Conservation (phyloP, 2,888 invertebrate genomes). For the Balanococcus diminutus region DNA sequence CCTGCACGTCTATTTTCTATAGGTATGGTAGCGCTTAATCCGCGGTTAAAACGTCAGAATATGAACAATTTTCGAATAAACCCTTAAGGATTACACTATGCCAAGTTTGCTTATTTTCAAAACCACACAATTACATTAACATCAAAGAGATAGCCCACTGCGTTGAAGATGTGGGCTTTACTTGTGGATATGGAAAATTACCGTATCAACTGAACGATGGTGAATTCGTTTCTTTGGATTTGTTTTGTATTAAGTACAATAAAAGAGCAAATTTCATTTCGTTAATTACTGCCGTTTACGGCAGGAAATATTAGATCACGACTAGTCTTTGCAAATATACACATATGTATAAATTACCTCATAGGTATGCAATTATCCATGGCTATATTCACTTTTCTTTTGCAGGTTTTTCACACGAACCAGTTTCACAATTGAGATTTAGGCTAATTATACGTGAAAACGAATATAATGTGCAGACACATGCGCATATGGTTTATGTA, state of each 20-base stretch:
- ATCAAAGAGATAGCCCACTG: conserved; percentile 4
- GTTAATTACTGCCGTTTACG: background rate
- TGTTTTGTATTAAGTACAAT: background rate
- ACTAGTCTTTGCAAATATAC: background rate
- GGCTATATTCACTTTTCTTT: background rate
- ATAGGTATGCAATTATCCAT: background rate
- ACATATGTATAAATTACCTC: no score
- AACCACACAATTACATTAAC: conserved; percentile 9
- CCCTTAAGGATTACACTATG: background rate
- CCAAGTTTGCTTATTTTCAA: background rate
- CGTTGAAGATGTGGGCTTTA: background rate
- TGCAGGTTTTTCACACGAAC: background rate
- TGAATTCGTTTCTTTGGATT: background rate
- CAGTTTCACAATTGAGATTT: background rate
- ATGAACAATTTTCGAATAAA: background rate
- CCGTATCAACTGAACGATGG: background rate
- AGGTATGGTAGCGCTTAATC: no score
- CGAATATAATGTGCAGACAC: background rate
- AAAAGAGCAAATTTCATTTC: background rate
- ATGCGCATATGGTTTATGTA: background rate
- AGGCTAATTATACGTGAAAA: background rate
- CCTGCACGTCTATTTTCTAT: no score
- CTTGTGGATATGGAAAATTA: background rate
- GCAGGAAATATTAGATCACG: background rate
- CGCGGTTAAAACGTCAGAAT: background rate